These are phyloP conservation scores for Pseudomyrmex sp. DNA, from an alignment of 1,140 invertebrate genomes.

Conservation along the genomic window DNA sequence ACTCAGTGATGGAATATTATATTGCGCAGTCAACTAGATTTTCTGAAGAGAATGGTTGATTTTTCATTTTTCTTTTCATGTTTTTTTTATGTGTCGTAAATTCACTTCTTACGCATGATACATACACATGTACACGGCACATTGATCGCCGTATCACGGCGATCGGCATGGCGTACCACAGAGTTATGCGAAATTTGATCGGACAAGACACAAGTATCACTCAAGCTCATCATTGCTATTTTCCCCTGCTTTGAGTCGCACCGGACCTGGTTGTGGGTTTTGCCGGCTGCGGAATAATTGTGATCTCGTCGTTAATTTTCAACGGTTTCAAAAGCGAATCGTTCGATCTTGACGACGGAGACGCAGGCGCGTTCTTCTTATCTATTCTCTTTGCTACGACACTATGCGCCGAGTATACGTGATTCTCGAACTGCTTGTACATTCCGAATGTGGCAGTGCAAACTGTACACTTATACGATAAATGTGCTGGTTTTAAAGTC, in stretches of 20 bases:
- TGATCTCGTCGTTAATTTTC: slow-evolving; percentile 97
- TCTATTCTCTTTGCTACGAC: slow-evolving; percentile 93
- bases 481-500: slow-evolving; percentile 95
- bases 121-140: slow-evolving; percentile 81
- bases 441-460: slow-evolving; percentile 97
- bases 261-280: slow-evolving; percentile 83
- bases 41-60: slow-evolving; percentile 50
- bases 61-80: slow-evolving; percentile 48
- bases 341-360: slow-evolving; percentile 85
- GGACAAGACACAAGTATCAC: slow-evolving; percentile 80
- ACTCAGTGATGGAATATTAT: slow-evolving; percentile 82
- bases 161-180: slow-evolving; percentile 74
- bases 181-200: slow-evolving; percentile 77
- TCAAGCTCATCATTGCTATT: slow-evolving; percentile 84
- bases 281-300: slow-evolving; percentile 95
- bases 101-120: slow-evolving; percentile 77
- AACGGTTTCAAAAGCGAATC: slow-evolving; percentile 92
- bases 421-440: slow-evolving; percentile 97
- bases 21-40: slow-evolving; percentile 81
- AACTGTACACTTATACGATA: slow-evolving; percentile 97
- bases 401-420: slow-evolving; percentile 96
- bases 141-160: slow-evolving; percentile 68
- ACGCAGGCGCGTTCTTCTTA: slow-evolving; percentile 88
- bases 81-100: slow-evolving; percentile 69
- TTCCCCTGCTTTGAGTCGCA: slow-evolving; percentile 78